Evolutionary conservation across 2,113 vertebrate genomes (phyloP).

Genomic region (Prinia subflava): DNA sequence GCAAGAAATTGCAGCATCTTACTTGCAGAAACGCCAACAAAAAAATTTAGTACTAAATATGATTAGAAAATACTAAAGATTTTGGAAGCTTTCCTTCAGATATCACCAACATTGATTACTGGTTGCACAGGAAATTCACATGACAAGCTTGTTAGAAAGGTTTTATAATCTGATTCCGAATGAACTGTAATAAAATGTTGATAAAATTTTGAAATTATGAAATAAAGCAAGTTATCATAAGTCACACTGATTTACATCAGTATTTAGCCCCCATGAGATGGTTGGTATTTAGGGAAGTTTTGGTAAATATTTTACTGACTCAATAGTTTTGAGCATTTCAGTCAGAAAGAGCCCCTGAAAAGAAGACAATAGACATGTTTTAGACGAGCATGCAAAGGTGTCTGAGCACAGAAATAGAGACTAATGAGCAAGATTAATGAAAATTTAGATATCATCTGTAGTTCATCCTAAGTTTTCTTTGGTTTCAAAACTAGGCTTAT

Average conservation of each 20-base stretch:
- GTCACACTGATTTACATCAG: background rate
- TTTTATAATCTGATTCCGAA: background rate
- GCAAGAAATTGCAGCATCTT: background rate
- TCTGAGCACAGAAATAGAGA: background rate
- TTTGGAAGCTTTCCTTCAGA: background rate
- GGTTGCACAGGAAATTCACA: background rate
- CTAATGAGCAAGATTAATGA: background rate
- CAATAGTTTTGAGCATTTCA: background rate
- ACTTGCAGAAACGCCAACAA: background rate
- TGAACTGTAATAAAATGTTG: background rate
- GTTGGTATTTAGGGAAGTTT: background rate
- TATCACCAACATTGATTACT: background rate
- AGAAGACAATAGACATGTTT: background rate
- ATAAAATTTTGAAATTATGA: background rate
- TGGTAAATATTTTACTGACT: background rate
- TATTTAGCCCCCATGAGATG: background rate
- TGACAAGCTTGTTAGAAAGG: background rate
- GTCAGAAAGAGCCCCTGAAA: background rate
- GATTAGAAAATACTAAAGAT: background rate
- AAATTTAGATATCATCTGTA: background rate
- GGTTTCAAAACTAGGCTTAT: background rate
- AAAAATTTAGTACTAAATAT: background rate
- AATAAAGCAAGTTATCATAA: background rate
- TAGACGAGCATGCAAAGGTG: background rate
- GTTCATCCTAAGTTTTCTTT: background rate